Conservation (phyloP, 2,888 invertebrate genomes). For the Macrophya alboannulata region DNA sequence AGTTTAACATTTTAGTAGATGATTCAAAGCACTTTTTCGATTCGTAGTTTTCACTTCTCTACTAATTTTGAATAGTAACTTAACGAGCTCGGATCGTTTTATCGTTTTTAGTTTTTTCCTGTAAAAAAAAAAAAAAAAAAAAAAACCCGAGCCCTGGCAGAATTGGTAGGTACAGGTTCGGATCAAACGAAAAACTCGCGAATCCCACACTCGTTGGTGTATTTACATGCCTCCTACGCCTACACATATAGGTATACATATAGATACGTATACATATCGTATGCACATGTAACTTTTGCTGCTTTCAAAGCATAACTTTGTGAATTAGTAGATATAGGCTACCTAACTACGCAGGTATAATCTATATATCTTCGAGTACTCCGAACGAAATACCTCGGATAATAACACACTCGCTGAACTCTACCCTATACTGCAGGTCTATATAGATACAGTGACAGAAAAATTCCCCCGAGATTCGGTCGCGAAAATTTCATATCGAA, state of each 20-base stretch:
- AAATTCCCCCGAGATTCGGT: neutral
- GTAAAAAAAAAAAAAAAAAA: neutral
- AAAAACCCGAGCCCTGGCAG: neutral
- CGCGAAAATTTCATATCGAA: neutral
- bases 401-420: neutral
- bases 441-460: neutral
- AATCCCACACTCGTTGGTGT: constrained; percentile 4
- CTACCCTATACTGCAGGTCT: neutral
- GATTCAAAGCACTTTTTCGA: too few relatives aligned
- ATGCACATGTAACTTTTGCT: neutral
- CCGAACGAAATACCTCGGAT: neutral
- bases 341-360: neutral
- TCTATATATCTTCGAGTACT: neutral
- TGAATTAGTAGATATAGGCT: constrained; percentile 18
- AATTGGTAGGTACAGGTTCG: neutral
- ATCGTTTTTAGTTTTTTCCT: neutral
- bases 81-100: constrained; percentile 6
- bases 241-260: neutral
- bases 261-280: neutral
- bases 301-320: constrained; percentile 40
- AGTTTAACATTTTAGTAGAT: too few relatives aligned
- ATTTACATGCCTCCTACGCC: neutral
- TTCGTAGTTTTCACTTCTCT: too few relatives aligned
- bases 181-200: constrained; percentile 40
- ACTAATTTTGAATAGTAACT: too few relatives aligned